A percentile compares a stretch with the other conserved stretches of the same genome.
These are phyloP conservation scores for Zophobas atratus DNA, from an alignment of 1,140 invertebrate genomes.

Conservation along the genomic window DNA sequence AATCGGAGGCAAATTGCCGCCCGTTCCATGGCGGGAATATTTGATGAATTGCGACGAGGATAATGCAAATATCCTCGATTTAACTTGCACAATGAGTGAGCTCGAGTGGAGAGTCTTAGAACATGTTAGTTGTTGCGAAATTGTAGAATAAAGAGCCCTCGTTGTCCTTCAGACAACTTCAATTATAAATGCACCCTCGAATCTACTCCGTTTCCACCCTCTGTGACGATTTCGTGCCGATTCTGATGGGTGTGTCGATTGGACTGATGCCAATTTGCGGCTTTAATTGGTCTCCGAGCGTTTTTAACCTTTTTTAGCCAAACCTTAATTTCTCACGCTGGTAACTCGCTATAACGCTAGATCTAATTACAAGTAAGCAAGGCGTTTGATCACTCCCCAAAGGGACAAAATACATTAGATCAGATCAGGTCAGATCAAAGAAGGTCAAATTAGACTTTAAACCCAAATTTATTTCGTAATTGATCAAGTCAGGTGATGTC, in stretches of 20 bases:
- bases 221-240: conserved; percentile 30
- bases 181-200: conserved; percentile 57
- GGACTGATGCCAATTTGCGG: conserved; percentile 16
- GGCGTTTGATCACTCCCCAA: too few relatives aligned
- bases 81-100: conserved; percentile 56
- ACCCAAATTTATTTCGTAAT: too few relatives aligned
- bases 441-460: too few relatives aligned
- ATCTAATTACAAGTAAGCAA: too few relatives aligned
- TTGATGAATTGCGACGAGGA: conserved; percentile 27
- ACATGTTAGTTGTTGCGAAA: conserved; percentile 55
- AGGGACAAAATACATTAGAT: too few relatives aligned
- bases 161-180: conserved; percentile 58
- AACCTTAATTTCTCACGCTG: too few relatives aligned
- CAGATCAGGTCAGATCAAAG: too few relatives aligned
- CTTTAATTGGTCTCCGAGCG: background rate
- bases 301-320: background rate
- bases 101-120: conserved; percentile 48
- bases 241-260: conserved; percentile 2
- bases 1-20: conserved; percentile 22
- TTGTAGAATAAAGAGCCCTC: conserved; percentile 56
- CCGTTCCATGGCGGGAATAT: conserved; percentile 1
- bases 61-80: conserved; percentile 58
- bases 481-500: too few relatives aligned
- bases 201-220: background rate
- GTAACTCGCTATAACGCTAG: too few relatives aligned